These are phyloP conservation scores for Cataglyphis albicans DNA, from an alignment of 2,888 invertebrate species.

Conservation along the genomic window DNA sequence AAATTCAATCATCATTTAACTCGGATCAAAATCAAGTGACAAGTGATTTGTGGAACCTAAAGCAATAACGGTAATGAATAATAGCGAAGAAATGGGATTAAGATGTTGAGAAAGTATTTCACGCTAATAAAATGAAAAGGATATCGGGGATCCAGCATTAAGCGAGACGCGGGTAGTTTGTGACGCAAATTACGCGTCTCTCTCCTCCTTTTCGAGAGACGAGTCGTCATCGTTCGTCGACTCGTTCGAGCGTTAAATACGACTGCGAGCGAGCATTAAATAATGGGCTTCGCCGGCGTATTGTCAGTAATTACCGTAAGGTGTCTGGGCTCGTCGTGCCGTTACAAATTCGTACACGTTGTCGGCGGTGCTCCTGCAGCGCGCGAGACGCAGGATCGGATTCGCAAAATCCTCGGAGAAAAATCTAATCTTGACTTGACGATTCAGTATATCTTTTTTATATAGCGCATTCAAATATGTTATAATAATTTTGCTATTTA, in stretches of 20 bases:
- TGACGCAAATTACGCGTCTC: constrained; percentile 48
- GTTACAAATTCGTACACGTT: constrained; percentile 44
- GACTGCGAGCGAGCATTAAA: constrained; percentile 42
- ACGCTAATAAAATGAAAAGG: constrained; percentile 27
- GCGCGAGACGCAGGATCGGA: constrained; percentile 31
- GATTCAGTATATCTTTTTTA: background rate
- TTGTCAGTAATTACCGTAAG: constrained; percentile 51
- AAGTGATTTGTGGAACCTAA: background rate
- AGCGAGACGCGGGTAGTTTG: constrained; percentile 38
- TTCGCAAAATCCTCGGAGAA: background rate
- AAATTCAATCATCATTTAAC: background rate
- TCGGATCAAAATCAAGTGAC: background rate
- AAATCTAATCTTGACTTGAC: background rate
- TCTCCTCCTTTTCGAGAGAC: constrained; percentile 32
- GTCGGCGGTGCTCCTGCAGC: constrained; percentile 31
- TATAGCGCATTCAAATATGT: background rate
- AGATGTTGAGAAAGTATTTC: constrained; percentile 44
- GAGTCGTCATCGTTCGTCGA: constrained; percentile 29
- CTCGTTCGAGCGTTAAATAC: constrained; percentile 49
- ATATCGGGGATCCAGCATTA: constrained; percentile 26
- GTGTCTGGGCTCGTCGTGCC: constrained; percentile 39
- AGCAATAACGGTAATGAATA: constrained; percentile 6
- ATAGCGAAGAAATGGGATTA: constrained; percentile 36
- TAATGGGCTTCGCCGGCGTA: constrained; percentile 41
- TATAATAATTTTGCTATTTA: background rate